Evolutionary conservation across 2,888 invertebrate genomes (phyloP).

Genomic region (Trachelus troglodyta): DNA sequence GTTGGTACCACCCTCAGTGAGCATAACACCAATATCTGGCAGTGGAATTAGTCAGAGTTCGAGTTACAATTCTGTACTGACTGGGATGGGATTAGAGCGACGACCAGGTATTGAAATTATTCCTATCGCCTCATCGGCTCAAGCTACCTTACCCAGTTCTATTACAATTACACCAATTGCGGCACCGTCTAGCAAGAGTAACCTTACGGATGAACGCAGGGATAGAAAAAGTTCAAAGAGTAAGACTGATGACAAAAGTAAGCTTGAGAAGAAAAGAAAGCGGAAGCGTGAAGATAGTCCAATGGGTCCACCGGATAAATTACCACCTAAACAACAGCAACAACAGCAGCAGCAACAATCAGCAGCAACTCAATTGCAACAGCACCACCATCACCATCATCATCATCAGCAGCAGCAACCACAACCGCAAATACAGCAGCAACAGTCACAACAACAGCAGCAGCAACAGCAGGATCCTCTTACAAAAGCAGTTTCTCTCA

Average conservation of each 20-base stretch:
- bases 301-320: conserved; percentile 83
- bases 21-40: conserved; percentile 72
- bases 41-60: conserved; percentile 58
- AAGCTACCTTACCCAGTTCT: conserved; percentile 78
- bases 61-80: conserved; percentile 72
- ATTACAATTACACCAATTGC: conserved; percentile 88
- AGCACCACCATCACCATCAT: neutral
- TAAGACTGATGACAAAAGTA: conserved; percentile 65
- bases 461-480: conserved; percentile 68
- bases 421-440: neutral
- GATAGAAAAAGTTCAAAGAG: conserved; percentile 66
- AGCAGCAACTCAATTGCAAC: neutral
- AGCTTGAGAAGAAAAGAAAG: conserved; percentile 77
- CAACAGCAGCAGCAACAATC: neutral
- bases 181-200: conserved; percentile 68
- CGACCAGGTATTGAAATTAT: conserved; percentile 88
- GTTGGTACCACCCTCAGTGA: conserved; percentile 72
- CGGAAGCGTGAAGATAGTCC: conserved; percentile 82
- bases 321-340: conserved; percentile 74
- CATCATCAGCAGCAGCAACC: neutral
- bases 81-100: conserved; percentile 73
- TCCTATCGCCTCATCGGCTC: conserved; percentile 76
- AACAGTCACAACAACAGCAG: neutral
- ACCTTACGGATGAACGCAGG: conserved; percentile 59
- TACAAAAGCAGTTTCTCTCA: conserved; percentile 79